phyloP scores from a whole-genome alignment of 2,113 vertebrate genomes.

The Equus quagga region DNA sequence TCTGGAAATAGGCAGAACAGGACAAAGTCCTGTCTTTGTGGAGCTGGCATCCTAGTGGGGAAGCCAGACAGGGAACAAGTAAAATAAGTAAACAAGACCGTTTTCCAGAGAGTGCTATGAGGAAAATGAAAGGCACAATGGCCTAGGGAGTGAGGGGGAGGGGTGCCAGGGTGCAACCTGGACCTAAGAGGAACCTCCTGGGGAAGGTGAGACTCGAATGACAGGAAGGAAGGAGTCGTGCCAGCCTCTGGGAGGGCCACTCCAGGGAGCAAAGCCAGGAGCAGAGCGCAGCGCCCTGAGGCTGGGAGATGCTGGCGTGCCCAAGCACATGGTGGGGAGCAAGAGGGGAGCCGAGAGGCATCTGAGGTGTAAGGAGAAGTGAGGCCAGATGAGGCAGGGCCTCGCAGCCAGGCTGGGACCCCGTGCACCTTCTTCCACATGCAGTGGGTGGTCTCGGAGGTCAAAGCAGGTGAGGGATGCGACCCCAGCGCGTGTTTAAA shows the following conservation, averaged over 20 bases:
- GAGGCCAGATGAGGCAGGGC: background rate
- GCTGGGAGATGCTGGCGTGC: background rate
- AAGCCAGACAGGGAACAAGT: slow-evolving; percentile 69
- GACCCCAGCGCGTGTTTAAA: background rate
- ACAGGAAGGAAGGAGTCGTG: background rate
- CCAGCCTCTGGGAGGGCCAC: background rate
- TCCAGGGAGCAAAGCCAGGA: slow-evolving; percentile 9
- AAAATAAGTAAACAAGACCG: slow-evolving; percentile 67
- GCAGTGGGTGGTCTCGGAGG: rapidly evolving
- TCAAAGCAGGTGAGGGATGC: no score
- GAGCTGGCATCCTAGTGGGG: slow-evolving; percentile 49
- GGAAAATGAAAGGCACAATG: background rate
- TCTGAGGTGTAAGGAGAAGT: background rate
- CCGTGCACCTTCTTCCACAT: background rate
- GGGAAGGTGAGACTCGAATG: slow-evolving; percentile 5
- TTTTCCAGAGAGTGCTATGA: slow-evolving; percentile 19
- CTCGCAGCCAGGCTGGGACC: background rate
- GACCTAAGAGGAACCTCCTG: background rate
- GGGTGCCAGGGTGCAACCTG: rapidly evolving
- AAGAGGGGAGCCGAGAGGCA: background rate
- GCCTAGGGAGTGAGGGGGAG: background rate
- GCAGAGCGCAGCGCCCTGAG: background rate
- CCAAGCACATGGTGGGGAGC: background rate
- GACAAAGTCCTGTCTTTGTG: slow-evolving; percentile 70
- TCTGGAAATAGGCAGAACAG: slow-evolving; percentile 76